Base-by-base conservation (phyloP, 1,140 invertebrate genomes). In the Zaprionus camerounensis region DNA sequence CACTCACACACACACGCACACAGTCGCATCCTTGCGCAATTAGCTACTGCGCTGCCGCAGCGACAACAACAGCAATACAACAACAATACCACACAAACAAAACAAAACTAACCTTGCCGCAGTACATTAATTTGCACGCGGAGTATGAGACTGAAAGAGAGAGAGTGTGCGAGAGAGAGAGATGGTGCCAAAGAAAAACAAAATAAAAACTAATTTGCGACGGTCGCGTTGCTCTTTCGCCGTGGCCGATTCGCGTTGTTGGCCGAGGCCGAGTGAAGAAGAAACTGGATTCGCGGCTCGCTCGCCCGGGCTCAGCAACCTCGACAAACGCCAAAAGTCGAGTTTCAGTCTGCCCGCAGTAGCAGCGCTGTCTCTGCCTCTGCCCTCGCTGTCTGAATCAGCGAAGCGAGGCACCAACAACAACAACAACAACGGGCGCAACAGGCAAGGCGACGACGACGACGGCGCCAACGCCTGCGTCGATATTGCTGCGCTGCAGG, bases 271-370 rank as follows among this genome's bases (percentile, higher is more conserved):
- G 70, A 80, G 83, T 88, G 81, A 88, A 87, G 85, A 88, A 88
- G 84, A 87, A 87, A 87, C 84, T 87, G 84, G 84, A 87, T 88
- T 87, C 81, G 81, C 68, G 71, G 69, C 71, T 81, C 77, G 78
- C 46, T 64, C 49, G 78, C 67, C 76, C 78, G 85, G 75, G 84
- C 78, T 85, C 81, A 78, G 84, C 84, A 76, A 88, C 71, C 83
- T 88, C 83, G 83, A 71, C 84, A 87, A 87, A 82, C 78, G 78
- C 70, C 82, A 61, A 86, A 85, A 85, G 82, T 84, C 82, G 82
- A 84, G 82, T 81, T 84, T 81, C 70, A 61, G 82, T 61, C 41
- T 24, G 38, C 76, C 49, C 34, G 38, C 76, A 44, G 75, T 58
- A 55, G 26, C 76, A 57, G 17, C 46, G 46, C 46, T 24, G 46